Conservation (phyloP, 2,113 vertebrate species). For the Neolamprologus longior region DNA sequence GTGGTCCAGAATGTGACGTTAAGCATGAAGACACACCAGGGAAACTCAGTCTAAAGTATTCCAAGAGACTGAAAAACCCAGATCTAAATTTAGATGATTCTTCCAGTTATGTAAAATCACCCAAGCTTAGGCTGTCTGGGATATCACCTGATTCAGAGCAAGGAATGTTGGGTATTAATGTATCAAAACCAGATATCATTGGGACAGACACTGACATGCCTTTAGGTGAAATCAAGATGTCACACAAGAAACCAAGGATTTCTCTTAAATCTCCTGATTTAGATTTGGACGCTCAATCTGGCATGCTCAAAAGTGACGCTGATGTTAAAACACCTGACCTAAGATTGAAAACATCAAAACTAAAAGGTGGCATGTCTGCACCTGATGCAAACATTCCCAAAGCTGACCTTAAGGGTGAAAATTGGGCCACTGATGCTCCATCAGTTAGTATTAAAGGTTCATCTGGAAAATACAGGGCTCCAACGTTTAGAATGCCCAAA, state of each 20-base stretch:
- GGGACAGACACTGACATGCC: background rate
- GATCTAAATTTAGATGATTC: conserved; percentile 46
- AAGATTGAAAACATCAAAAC: conserved; percentile 9
- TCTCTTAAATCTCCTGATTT: conserved; percentile 29
- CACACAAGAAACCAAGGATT: conserved; percentile 20
- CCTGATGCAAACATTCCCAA: conserved; percentile 5
- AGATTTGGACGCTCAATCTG: conserved; percentile 22
- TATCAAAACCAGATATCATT: background rate
- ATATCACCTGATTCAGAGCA: background rate
- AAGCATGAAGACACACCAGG: background rate
- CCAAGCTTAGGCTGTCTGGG: background rate
- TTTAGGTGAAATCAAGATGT: conserved; percentile 19
- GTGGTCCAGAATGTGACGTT: background rate
- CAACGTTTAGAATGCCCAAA: conserved; percentile 51
- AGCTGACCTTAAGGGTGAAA: background rate
- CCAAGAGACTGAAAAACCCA: conserved; percentile 33
- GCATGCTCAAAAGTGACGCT: background rate
- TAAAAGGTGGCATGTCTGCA: background rate
- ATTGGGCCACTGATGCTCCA: background rate
- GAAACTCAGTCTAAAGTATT: conserved; percentile 16
- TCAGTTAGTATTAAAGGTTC: background rate
- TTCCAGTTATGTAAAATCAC: background rate
- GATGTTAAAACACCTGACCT: conserved; percentile 13
- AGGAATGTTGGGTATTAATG: background rate
- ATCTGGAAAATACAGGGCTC: conserved; percentile 34